These are phyloP conservation scores for Bos taurus DNA, from an alignment of 2,113 vertebrate genomes.

Conservation along the genomic window ARS-UCD2.0 NC_037331.1:56592501-56593000, in stretches of 20 bases:
- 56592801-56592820: conserved; percentile 45
- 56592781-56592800: neutral
- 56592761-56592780: neutral
- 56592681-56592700: accelerated
- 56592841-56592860: conserved; percentile 38
- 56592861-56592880: neutral
- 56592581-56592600: neutral
- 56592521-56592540: neutral
- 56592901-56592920: neutral
- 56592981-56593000: neutral
- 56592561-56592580: neutral
- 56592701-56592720: neutral
- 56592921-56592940: neutral
- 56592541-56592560: neutral
- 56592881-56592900: neutral
- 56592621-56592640: accelerated
- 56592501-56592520: no score
- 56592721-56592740: no score
- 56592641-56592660: neutral
- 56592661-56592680: neutral
- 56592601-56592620: neutral
- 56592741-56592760: neutral
- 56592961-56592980: neutral
- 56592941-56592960: conserved; percentile 10
- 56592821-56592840: neutral